A percentile compares a stretch with the other conserved stretches of the same genome.
Evolutionary conservation across 2,888 invertebrate species (phyloP).

Genomic region (Sturmia bella): DNA sequence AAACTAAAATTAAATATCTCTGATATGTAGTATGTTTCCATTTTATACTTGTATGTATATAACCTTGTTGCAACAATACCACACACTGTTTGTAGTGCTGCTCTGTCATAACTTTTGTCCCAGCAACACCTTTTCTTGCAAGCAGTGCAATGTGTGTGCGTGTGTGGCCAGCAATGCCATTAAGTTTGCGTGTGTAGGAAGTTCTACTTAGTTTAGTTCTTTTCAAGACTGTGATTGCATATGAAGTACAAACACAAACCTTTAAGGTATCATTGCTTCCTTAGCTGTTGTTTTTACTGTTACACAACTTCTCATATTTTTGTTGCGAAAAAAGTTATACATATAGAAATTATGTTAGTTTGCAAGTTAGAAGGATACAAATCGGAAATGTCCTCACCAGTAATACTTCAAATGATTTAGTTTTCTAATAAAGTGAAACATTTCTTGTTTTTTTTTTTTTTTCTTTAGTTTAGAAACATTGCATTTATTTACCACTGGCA

Average conservation of each 20-base stretch:
- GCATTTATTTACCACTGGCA: not conserved
- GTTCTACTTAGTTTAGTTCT: slow-evolving; percentile 3
- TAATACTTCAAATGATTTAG: slow-evolving; percentile 68
- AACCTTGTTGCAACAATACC: slow-evolving; percentile 22
- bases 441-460: no score
- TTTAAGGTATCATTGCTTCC: not conserved
- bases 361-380: slow-evolving; percentile 50
- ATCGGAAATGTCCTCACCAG: slow-evolving; percentile 68
- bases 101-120: slow-evolving; percentile 31
- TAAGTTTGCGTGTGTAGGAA: slow-evolving; percentile 24
- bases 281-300: not conserved
- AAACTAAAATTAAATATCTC: not conserved
- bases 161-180: not conserved
- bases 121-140: not conserved
- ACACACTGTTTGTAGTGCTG: slow-evolving; percentile 13
- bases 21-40: slow-evolving; percentile 7
- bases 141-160: not conserved
- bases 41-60: not conserved
- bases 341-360: not conserved
- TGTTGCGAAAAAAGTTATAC: not conserved
- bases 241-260: not conserved
- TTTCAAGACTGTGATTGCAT: not conserved
- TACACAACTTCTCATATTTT: not conserved
- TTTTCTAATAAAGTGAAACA: slow-evolving; percentile 43
- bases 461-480: slow-evolving; percentile 2